phyloP scores from a whole-genome alignment of 2,888 invertebrate species.

The Drosophila anomelani region DNA sequence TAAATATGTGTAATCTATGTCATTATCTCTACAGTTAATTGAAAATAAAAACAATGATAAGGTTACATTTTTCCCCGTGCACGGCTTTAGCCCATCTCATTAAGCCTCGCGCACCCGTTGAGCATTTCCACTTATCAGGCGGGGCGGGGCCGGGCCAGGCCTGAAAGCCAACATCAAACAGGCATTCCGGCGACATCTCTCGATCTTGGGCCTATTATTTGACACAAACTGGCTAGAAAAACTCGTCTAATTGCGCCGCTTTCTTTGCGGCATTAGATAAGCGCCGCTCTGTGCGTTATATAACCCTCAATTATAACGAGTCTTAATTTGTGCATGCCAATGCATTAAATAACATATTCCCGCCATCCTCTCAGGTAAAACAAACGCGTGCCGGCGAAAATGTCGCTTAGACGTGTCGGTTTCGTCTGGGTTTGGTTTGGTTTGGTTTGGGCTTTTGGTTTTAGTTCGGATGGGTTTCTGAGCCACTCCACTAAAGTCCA shows the following conservation, averaged over 20 bases:
- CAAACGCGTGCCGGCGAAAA: slow-evolving; percentile 74
- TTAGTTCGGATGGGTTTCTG: slow-evolving; percentile 12
- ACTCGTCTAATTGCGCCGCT: slow-evolving; percentile 75
- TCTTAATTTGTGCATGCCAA: slow-evolving; percentile 61
- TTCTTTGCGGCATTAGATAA: slow-evolving; percentile 74
- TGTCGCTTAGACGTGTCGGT: slow-evolving; percentile 36
- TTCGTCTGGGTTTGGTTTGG: slow-evolving; percentile 3
- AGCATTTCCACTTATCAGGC: slow-evolving; percentile 12
- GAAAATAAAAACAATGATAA: not conserved
- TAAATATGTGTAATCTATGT: not conserved
- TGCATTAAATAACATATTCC: slow-evolving; percentile 71
- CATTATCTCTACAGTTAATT: not conserved
- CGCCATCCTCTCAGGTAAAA: slow-evolving; percentile 53
- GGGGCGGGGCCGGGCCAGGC: slow-evolving; percentile 1
- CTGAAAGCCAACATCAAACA: slow-evolving; percentile 30
- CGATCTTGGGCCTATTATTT: slow-evolving; percentile 38
- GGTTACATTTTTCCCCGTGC: not conserved
- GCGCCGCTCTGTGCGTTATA: slow-evolving; percentile 59
- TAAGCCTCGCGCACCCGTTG: slow-evolving; percentile 18
- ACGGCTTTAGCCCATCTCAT: slow-evolving; percentile 7
- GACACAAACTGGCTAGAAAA: slow-evolving; percentile 47
- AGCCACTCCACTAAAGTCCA: slow-evolving; percentile 13
- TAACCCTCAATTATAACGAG: slow-evolving; percentile 77
- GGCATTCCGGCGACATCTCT: slow-evolving; percentile 27
- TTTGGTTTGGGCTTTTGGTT: not conserved